These are phyloP conservation scores for Phenganax marumi DNA, from an alignment of 92 coral and sea anemone species.

Conservation along the genomic window DNA sequence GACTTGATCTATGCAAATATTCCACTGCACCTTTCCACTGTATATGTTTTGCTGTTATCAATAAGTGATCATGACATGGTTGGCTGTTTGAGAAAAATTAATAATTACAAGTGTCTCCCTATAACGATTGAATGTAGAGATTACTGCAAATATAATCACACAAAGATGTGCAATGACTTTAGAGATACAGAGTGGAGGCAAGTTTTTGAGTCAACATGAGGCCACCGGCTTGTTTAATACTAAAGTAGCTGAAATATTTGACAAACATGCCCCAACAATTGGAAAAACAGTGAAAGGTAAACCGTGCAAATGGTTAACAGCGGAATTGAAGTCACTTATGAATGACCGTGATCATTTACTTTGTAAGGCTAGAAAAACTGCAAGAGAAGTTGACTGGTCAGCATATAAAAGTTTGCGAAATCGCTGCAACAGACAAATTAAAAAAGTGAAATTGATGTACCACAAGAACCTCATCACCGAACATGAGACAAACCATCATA, in stretches of 20 bases:
- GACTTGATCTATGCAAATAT: slow-evolving; percentile 16
- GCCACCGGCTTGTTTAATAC: slow-evolving; percentile 27
- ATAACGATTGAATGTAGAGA: not conserved
- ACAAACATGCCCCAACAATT: slow-evolving; percentile 42
- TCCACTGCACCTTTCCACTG: not conserved
- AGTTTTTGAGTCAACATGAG: slow-evolving; percentile 1
- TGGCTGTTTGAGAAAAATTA: slow-evolving; percentile 1
- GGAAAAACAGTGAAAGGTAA: slow-evolving; percentile 13
- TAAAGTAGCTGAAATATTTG: slow-evolving; percentile 15
- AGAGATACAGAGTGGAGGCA: slow-evolving; percentile 11
- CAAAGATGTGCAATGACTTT: slow-evolving; percentile 10
- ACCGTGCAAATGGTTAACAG: not conserved
- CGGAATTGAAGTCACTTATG: not conserved
- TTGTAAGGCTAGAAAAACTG: slow-evolving; percentile 21
- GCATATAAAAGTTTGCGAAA: not conserved
- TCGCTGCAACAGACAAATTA: slow-evolving; percentile 6
- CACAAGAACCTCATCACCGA: slow-evolving; percentile 8
- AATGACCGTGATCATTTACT: not conserved
- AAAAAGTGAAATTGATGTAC: slow-evolving; percentile 6
- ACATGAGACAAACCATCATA: not conserved
- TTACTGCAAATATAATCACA: slow-evolving; percentile 9
- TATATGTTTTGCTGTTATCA: not conserved
- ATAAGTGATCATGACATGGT: slow-evolving; percentile 17
- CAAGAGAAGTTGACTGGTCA: not conserved
- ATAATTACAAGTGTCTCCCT: not conserved